Percentiles rank a stretch among this genome's conserved stretches.
These are phyloP conservation scores for Aptenodytes forsteri DNA, from an alignment of 2,113 vertebrate species.

Conservation along the genomic window DNA sequence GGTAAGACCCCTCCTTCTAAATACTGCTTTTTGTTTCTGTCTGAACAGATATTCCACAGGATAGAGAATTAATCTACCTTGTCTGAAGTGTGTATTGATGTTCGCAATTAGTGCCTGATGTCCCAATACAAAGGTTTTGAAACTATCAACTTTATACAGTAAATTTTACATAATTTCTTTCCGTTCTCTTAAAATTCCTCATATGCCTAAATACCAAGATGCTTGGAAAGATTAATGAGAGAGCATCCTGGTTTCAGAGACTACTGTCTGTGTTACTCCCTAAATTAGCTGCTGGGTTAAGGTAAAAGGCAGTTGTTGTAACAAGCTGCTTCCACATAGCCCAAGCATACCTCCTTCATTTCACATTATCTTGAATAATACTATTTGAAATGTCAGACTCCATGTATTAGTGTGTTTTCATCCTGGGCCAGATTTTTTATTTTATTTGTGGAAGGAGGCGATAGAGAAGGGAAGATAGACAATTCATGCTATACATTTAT, in stretches of 20 bases:
- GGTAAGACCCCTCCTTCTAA: neutral
- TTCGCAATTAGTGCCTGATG: neutral
- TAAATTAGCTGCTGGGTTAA: neutral
- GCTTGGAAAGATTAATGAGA: neutral
- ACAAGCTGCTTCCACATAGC: neutral
- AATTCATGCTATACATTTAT: neutral
- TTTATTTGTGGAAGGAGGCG: neutral
- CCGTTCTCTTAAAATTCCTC: neutral
- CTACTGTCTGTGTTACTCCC: neutral
- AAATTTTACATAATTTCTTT: neutral
- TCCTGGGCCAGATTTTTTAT: neutral
- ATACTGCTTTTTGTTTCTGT: neutral
- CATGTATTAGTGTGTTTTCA: neutral
- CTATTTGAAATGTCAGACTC: neutral
- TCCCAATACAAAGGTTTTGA: neutral
- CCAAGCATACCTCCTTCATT: neutral
- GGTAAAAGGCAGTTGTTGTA: neutral
- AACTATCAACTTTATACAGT: neutral
- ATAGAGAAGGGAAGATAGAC: neutral
- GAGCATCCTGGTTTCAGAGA: neutral
- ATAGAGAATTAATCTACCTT: neutral
- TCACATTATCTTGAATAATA: neutral
- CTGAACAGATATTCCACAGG: neutral
- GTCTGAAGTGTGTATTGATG: neutral
- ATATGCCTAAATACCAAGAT: neutral